Base-by-base conservation (phyloP, 2,888 invertebrate genomes). In the Yponomeuta plumbellus region DNA sequence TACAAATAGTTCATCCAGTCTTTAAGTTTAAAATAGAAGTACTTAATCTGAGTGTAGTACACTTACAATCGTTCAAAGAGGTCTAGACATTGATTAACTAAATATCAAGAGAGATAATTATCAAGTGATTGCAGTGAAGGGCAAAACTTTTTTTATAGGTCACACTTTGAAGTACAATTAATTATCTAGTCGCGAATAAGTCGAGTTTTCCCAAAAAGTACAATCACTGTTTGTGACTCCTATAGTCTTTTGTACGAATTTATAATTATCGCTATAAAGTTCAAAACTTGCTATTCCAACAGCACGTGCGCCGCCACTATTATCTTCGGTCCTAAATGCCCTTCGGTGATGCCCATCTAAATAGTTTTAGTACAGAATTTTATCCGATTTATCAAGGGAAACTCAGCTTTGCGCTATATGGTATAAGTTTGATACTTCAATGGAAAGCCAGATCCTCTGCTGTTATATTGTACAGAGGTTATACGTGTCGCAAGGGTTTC, bases 401-500 rank as follows among this genome's bases (percentile, higher is more conserved):
- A 21, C 11, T 11, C 13, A 59, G 13, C 21, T 59, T 22, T 23
- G 59, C 59, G 21, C 59, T 11, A 1, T 11, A 22, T 21, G 21
- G 11, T 22, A 13, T 21, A 21, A 22, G 11, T 2, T 22, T 13
- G 59, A 17, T 52, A 52, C 17, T 52, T 13, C 11, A 22, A 59
- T 13, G 22, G 59, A 59, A 59, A 23, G 59, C 59, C 66, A 71
- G 44, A 44, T 44, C 44, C 17, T 52, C 17, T 17, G 17, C 17
- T 52, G 44, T 52, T 52, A 34, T 34, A 52, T 52, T 52, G 44
- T 52, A 52, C 44, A 52, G 44, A 52, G 44, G 44, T 52, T 52
- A 34, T 34, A 17, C 44, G 44, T 52, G 44, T 52, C 44, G 44
- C 44, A 52, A 52, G 44, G 5, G 39, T 26, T 69, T 68, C 70